Evolutionary conservation across 2,797 vertebrate species (phyloP), one percentile per base, ranked within the genome.

Genomic region (Falco rusticolus): DNA sequence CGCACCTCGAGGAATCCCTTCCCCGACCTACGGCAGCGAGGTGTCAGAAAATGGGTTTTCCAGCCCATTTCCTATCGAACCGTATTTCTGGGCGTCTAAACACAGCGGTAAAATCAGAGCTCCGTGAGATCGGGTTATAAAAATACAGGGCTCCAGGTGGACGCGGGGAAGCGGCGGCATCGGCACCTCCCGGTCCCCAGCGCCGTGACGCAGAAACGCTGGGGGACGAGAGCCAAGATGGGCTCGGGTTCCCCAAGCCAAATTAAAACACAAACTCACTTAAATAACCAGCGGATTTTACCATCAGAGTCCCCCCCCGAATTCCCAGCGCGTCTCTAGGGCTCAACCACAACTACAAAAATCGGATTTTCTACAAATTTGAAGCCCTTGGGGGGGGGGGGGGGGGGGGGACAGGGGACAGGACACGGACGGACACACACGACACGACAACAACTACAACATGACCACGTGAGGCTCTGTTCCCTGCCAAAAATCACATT

Each of bases 31-130:
- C 24, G 2, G 2, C 5, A 25, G 61, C 5, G 25, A 41, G 16
- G 14, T 3, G 16, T 10, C 7, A 2, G 53, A 6, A 53, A 37
- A 37, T 37, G 45, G 12, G 25, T 43, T 68, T 83, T 51, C 87
- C 76, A 48, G 59, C 53, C 79, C 6, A 0, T 6, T 78, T 41
- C 63, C 75, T 10, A 60, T 1, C 29, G 1, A 41, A 4, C 6
- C 0, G 3, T 1, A 20, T 26, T 68, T 48, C 7, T 4, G 10
- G 0, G 6, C 0, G 0, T 3, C 4, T 1, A 31, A 83, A 50
- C 10, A 4, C 0, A 2, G 0, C 0, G 22, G 22, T 5, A 12
- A 54, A 34, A 13, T 0, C 41, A 3, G 3, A 2, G 11, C 15
- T 17, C 2, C 0, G 2, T 4, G 7, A 0, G 28, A 11, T 57